A percentile compares a stretch with the other conserved stretches of the same genome.
These are phyloP conservation scores for Himantopus leucocephalus DNA, from an alignment of 2,113 vertebrate species.

Conservation along the genomic window DNA sequence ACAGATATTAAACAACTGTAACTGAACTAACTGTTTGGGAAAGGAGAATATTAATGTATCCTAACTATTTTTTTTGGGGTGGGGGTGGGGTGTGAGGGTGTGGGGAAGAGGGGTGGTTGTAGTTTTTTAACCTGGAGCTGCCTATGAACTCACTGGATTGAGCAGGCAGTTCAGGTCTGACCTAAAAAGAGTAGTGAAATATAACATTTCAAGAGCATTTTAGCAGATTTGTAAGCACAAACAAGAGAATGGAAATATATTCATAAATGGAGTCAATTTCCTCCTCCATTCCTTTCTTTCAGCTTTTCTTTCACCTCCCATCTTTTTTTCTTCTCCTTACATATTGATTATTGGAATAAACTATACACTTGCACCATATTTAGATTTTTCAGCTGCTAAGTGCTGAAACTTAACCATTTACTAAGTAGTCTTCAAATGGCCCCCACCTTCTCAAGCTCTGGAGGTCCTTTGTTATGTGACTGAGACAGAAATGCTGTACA, in stretches of 20 bases:
- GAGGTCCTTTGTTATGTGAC: background rate
- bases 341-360: background rate
- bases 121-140: background rate
- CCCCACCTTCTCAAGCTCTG: background rate
- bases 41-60: background rate
- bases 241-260: background rate
- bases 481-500: background rate
- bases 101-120: accelerated
- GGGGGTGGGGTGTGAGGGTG: no score
- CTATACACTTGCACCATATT: background rate
- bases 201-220: background rate
- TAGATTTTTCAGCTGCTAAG: background rate
- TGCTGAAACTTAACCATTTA: background rate
- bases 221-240: background rate
- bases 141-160: background rate
- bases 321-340: background rate
- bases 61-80: background rate
- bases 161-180: background rate
- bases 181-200: background rate
- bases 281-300: background rate
- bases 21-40: background rate
- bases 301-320: background rate
- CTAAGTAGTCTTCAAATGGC: background rate
- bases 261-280: background rate
- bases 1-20: background rate